phyloP scores from a whole-genome alignment of 1,140 invertebrate genomes.

The Aphidius gifuensis region DNA sequence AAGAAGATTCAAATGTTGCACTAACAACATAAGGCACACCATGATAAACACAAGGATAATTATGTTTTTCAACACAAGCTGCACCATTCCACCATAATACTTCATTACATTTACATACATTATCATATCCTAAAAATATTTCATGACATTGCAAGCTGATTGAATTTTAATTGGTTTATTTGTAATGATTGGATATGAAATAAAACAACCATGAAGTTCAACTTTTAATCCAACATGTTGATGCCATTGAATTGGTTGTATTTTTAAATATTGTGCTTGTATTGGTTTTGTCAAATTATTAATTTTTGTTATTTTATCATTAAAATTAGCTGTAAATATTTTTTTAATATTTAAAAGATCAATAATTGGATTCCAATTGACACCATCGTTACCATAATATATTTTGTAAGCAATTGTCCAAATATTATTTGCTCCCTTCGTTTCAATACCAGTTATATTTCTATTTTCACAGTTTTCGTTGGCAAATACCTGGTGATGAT shows the following conservation, averaged over 20 bases:
- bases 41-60: slow-evolving; percentile 74
- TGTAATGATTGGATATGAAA: slow-evolving; percentile 57
- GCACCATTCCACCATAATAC: slow-evolving; percentile 69
- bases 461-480: slow-evolving; percentile 53
- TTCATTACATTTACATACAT: slow-evolving; percentile 51
- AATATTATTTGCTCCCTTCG: slow-evolving; percentile 65
- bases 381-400: slow-evolving; percentile 68
- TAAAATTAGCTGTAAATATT: slow-evolving; percentile 68
- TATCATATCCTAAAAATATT: slow-evolving; percentile 47
- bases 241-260: slow-evolving; percentile 68
- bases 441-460: slow-evolving; percentile 74
- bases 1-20: slow-evolving; percentile 63
- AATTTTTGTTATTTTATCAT: slow-evolving; percentile 56
- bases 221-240: slow-evolving; percentile 65
- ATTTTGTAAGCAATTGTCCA: slow-evolving; percentile 75
- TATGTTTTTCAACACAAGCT: slow-evolving; percentile 63
- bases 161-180: slow-evolving; percentile 1
- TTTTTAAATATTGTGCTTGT: slow-evolving; percentile 63
- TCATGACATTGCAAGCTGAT: slow-evolving; percentile 36
- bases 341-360: slow-evolving; percentile 56
- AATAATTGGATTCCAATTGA: slow-evolving; percentile 68
- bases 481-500: slow-evolving; percentile 34
- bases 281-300: slow-evolving; percentile 66
- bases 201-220: slow-evolving; percentile 71
- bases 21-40: slow-evolving; percentile 69